Conservation (phyloP, 2,888 invertebrate species). For the Pediacus dermestoides region DNA sequence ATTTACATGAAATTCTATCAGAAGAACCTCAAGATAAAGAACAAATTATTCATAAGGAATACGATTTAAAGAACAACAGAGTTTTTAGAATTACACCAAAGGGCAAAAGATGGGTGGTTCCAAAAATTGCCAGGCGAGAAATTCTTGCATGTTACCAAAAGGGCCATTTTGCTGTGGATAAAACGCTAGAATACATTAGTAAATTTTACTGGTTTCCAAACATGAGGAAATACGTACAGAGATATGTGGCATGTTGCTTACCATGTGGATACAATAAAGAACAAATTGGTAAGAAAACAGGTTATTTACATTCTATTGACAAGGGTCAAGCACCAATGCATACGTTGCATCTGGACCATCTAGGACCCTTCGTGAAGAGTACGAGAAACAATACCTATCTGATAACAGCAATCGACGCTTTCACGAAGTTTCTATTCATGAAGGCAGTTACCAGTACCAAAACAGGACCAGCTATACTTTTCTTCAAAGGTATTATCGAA, state of each 20-base stretch:
- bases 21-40: conserved; percentile 16
- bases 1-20: conserved; percentile 15
- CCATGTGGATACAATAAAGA: conserved; percentile 35
- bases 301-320: conserved; percentile 17
- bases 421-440: no score
- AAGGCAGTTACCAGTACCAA: no score
- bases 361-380: conserved; percentile 28
- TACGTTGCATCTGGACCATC: conserved; percentile 32
- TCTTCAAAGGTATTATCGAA: no score
- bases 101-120: conserved; percentile 35
- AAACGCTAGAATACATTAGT: conserved; percentile 17
- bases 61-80: conserved; percentile 13
- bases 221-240: conserved; percentile 25
- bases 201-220: conserved; percentile 27
- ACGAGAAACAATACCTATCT: no score
- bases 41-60: conserved; percentile 16
- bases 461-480: no score
- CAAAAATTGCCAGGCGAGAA: conserved; percentile 24
- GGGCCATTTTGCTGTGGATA: conserved; percentile 31
- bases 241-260: conserved; percentile 33
- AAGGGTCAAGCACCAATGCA: conserved; percentile 31
- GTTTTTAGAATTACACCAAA: conserved; percentile 13
- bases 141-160: conserved; percentile 29
- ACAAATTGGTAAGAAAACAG: conserved; percentile 20
- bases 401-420: no score